phyloP scores from a whole-genome alignment of 2,113 vertebrate species.

The Sisor rabdophorus region DNA sequence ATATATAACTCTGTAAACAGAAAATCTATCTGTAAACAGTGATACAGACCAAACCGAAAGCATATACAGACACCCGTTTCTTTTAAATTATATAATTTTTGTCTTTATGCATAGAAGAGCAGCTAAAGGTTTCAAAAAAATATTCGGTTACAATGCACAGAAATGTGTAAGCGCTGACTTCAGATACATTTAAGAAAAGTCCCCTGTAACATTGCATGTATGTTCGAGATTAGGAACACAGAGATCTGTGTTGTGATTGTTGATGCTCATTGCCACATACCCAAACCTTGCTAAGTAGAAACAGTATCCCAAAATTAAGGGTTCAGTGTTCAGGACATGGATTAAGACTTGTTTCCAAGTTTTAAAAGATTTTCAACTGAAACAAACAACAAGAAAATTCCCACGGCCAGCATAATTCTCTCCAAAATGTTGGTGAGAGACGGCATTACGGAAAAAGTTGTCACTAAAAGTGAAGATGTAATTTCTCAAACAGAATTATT shows the following conservation, averaged over 20 bases:
- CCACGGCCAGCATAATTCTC: conserved; percentile 20
- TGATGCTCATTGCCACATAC: conserved; percentile 50
- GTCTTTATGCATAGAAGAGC: conserved; percentile 39
- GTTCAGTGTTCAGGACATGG: conserved; percentile 25
- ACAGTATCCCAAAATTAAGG: conserved; percentile 28
- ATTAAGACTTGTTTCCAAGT: conserved; percentile 7
- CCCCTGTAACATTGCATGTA: conserved; percentile 5
- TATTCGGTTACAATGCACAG: background rate
- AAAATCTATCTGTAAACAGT: conserved; percentile 50
- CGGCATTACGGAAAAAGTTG: background rate
- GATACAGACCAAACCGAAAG: conserved; percentile 51
- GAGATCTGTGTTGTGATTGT: conserved; percentile 21
- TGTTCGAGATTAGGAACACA: background rate
- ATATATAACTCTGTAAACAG: conserved; percentile 32
- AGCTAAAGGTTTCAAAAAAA: background rate
- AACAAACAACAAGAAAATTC: background rate
- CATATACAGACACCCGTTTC: conserved; percentile 56
- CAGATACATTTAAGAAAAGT: conserved; percentile 23
- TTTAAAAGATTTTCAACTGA: conserved; percentile 8
- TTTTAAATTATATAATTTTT: conserved; percentile 54
- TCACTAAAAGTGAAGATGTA: conserved; percentile 50
- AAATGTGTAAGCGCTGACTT: conserved; percentile 28
- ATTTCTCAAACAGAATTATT: background rate
- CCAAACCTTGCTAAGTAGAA: conserved; percentile 15
- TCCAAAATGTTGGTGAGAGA: background rate